These are phyloP conservation scores for Buathra laborator DNA, from an alignment of 2,888 invertebrate genomes.

Conservation along the genomic window DNA sequence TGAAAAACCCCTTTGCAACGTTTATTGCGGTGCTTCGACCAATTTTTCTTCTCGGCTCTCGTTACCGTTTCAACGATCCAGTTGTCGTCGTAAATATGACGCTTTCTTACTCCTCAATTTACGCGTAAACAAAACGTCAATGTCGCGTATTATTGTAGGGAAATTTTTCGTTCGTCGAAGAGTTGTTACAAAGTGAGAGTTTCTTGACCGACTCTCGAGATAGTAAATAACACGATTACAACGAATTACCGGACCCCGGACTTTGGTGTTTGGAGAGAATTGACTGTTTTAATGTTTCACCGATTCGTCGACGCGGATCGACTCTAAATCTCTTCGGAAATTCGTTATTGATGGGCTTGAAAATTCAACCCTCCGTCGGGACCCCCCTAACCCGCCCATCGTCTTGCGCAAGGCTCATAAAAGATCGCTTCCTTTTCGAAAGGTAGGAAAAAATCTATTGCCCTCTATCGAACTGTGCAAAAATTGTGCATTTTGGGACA, in stretches of 20 bases:
- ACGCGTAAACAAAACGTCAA: conserved; percentile 32
- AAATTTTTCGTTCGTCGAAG: conserved; percentile 15
- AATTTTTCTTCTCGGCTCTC: conserved; percentile 31
- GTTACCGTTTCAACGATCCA: conserved; percentile 40
- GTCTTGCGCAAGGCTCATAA: not conserved
- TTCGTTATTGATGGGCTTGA: not conserved
- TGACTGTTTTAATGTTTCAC: not conserved
- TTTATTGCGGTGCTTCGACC: conserved; percentile 56
- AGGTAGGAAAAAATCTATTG: not conserved
- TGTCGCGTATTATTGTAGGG: conserved; percentile 3
- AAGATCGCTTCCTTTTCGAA: not conserved
- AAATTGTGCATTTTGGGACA: no score
- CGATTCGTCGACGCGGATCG: not conserved
- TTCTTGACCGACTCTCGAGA: not conserved
- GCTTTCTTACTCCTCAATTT: conserved; percentile 28
- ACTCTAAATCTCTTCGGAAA: not conserved
- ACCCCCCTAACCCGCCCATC: not conserved
- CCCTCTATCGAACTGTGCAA: no score
- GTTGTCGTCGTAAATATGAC: conserved; percentile 55
- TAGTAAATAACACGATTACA: conserved; percentile 53
- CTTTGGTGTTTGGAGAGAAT: not conserved
- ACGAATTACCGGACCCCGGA: not conserved
- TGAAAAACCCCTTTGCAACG: conserved; percentile 57
- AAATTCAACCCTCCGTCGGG: not conserved
- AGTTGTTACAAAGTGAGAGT: conserved; percentile 4